Base-by-base conservation (phyloP, 2,113 vertebrate species). In the Onychostoma macrolepis region DNA sequence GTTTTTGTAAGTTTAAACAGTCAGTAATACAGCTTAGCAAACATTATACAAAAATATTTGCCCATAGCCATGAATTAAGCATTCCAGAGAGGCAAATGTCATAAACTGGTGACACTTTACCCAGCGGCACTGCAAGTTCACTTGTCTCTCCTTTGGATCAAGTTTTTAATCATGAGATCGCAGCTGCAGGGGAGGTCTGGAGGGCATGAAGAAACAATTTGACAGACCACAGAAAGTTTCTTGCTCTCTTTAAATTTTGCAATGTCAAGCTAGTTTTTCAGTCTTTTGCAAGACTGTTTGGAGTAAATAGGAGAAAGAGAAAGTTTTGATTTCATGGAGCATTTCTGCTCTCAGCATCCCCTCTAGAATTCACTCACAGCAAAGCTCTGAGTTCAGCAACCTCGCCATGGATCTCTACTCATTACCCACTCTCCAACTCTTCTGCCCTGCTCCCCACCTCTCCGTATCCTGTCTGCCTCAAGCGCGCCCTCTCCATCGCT, bases 291-390 rank as follows among this genome's bases (percentile, higher is more conserved):
- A 79, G 19, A 53, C 10, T 38, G 33, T 80, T 61, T 61, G n/a
- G 4, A 81, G 79, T 63, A 81, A 81, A 43, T 17, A 43, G 36
- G 58, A 80, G 36, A 43, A 26, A 6, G 6, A 80, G n/a, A 65
- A 28, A 65, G 7, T 21, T 67, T 82, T 41, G 38, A 41, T 86
- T 50, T 67, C 53, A 78, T 45, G 4, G 80, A 65, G 17, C 13
- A 63, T 65, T 65, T 78, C 58, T 86, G 74, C 53, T 36, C 10
- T 28, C 80, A 82, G 38, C n/a, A 82, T 83, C 81, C 33, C 33
- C 43, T 43, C 6, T 10, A 78, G 76, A 80, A 6, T 85, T 74
- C 65, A 43, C 36, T 63, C 33, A 26, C 11, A 24, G 43, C 63
- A 26, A 67, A 85, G 58, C 48, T 56, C 36, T 21, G 41, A 81